These are phyloP conservation scores for Triops cancriformis DNA, from an alignment of 1,140 invertebrate species.

Conservation along the genomic window DNA sequence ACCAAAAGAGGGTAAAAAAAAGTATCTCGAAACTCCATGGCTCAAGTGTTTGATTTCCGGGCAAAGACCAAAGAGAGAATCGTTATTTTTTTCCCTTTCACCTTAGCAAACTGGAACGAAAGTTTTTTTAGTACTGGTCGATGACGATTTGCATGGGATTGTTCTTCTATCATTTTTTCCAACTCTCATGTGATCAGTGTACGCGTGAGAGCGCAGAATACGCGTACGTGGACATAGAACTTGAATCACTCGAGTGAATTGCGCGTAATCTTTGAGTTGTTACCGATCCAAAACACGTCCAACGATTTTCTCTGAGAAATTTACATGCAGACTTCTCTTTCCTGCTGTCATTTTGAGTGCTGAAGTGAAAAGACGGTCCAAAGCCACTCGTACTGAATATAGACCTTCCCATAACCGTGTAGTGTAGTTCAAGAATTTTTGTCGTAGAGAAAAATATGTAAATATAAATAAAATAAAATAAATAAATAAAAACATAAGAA, in stretches of 20 bases:
- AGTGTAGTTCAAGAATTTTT: too few species aligned
- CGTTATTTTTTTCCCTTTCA: background rate
- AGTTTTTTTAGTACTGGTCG: background rate
- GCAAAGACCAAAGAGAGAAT: background rate
- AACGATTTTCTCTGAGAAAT: background rate
- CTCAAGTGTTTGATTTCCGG: slow-evolving; percentile 6
- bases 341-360: background rate
- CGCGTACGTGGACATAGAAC: background rate
- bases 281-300: background rate
- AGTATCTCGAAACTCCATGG: background rate
- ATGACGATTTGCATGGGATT: background rate
- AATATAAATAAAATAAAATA: too few species aligned
- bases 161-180: background rate
- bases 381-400: too few species aligned
- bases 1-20: background rate
- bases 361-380: background rate
- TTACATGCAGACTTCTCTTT: background rate
- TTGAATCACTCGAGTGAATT: background rate
- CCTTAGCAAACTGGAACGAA: background rate
- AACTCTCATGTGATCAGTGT: background rate
- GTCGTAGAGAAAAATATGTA: too few species aligned
- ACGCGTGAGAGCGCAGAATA: background rate
- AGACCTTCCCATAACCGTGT: too few species aligned
- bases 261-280: background rate
- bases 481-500: too few species aligned